Percentiles rank a stretch among this genome's conserved stretches.
Conservation (phyloP, 2,797 vertebrate species). For the Balearica regulorum region DNA sequence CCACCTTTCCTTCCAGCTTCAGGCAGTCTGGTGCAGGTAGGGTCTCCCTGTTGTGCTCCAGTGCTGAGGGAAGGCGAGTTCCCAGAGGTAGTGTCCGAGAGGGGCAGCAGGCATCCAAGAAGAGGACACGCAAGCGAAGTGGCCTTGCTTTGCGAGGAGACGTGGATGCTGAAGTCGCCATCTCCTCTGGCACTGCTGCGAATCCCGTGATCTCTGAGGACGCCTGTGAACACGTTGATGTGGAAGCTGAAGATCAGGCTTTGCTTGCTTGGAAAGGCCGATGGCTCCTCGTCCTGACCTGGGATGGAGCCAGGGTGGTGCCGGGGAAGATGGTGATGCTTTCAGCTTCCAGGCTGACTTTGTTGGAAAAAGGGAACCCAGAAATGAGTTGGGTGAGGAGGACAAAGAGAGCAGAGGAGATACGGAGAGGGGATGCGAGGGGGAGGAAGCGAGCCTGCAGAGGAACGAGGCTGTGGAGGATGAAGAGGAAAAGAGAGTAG, state of each 20-base stretch:
- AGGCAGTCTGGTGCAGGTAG: background rate
- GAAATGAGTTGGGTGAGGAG: background rate
- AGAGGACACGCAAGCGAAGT: background rate
- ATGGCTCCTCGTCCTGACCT: background rate
- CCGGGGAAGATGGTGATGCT: background rate
- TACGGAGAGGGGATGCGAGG: background rate
- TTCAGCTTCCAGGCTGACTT: background rate
- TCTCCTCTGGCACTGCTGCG: background rate
- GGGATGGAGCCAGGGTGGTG: background rate
- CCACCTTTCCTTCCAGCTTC: background rate
- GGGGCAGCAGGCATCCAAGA: background rate
- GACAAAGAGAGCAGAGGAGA: background rate
- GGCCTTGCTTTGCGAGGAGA: background rate
- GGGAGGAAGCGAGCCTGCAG: background rate
- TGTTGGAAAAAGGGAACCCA: background rate
- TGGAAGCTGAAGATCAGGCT: background rate
- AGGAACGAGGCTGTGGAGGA: background rate
- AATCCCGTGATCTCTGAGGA: background rate
- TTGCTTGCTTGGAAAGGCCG: background rate
- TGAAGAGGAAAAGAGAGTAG: background rate
- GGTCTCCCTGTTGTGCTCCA: background rate
- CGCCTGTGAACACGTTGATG: fast-evolving
- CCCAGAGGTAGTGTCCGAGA: background rate
- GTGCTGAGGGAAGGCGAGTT: background rate
- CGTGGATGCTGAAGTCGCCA: background rate